Percentiles rank a stretch among this genome's conserved stretches.
phyloP scores from a whole-genome alignment of 2,888 invertebrate species.

The Pristionchus exspectatus region DNA sequence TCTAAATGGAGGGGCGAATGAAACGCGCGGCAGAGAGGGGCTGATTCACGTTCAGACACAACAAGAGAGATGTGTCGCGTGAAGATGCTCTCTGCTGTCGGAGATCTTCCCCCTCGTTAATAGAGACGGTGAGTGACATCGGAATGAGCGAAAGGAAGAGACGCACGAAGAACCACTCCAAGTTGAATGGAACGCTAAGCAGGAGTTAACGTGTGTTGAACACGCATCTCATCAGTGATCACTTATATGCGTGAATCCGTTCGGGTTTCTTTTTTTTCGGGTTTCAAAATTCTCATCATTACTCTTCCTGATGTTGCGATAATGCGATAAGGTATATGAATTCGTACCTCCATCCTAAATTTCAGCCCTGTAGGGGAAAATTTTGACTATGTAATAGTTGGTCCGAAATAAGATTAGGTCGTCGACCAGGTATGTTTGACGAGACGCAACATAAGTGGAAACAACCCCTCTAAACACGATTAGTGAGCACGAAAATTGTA shows the following conservation, averaged over 20 bases:
- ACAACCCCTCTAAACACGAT: not conserved
- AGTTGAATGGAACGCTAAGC: not conserved
- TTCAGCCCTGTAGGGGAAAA: not conserved
- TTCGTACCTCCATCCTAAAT: not conserved
- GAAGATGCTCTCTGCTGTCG: not conserved
- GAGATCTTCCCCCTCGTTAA: not conserved
- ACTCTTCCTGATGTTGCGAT: no score
- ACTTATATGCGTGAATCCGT: not conserved
- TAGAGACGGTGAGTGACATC: conserved; percentile 24
- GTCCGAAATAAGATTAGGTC: not conserved
- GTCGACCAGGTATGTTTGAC: not conserved
- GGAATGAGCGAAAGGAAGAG: not conserved
- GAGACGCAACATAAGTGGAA: not conserved
- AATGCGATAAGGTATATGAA: not conserved
- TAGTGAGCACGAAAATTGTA: not conserved
- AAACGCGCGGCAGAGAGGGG: not conserved
- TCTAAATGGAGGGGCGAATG: not conserved
- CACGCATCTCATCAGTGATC: no score
- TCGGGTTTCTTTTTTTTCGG: no score
- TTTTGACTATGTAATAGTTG: not conserved
- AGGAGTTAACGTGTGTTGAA: not conserved
- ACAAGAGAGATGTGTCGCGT: not conserved
- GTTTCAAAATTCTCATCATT: no score
- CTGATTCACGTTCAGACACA: conserved; percentile 21
- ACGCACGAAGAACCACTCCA: not conserved